A percentile compares a stretch with the other conserved stretches of the same genome.
Conservation (phyloP, 2,113 vertebrate genomes). For the Mohoua ochrocephala region DNA sequence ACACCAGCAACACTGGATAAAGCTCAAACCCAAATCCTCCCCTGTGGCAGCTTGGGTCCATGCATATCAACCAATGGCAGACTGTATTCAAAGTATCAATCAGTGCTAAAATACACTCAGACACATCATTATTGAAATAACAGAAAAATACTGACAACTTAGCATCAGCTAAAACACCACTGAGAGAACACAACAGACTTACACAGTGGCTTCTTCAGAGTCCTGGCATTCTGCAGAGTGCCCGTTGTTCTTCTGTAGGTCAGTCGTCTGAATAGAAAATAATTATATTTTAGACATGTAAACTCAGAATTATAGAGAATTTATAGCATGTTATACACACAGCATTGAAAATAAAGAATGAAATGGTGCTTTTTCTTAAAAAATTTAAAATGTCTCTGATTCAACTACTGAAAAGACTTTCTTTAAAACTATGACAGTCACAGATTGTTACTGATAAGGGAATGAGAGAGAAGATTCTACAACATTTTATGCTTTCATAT, state of each 20-base stretch:
- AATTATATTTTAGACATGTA: background rate
- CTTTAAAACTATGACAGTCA: background rate
- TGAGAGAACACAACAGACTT: constrained; percentile 60
- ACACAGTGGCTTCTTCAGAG: constrained; percentile 78
- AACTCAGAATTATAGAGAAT: background rate
- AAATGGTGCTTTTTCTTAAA: background rate
- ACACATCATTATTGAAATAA: background rate
- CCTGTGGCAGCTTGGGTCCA: background rate
- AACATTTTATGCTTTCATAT: background rate
- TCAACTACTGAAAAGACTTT: background rate
- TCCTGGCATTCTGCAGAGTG: constrained; percentile 72
- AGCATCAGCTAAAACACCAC: background rate
- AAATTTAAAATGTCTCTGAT: background rate
- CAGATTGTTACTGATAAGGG: background rate
- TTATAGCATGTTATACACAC: background rate
- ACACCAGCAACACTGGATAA: background rate
- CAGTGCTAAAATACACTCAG: background rate
- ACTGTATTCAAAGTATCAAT: background rate
- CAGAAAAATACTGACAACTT: background rate
- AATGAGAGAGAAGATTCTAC: background rate
- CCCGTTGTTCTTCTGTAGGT: constrained; percentile 82
- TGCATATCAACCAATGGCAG: background rate
- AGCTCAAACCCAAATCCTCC: background rate
- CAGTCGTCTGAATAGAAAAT: constrained; percentile 73
- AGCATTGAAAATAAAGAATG: background rate